phyloP scores from a whole-genome alignment of 2,113 vertebrate genomes.

The Sigmodon hispidus region DNA sequence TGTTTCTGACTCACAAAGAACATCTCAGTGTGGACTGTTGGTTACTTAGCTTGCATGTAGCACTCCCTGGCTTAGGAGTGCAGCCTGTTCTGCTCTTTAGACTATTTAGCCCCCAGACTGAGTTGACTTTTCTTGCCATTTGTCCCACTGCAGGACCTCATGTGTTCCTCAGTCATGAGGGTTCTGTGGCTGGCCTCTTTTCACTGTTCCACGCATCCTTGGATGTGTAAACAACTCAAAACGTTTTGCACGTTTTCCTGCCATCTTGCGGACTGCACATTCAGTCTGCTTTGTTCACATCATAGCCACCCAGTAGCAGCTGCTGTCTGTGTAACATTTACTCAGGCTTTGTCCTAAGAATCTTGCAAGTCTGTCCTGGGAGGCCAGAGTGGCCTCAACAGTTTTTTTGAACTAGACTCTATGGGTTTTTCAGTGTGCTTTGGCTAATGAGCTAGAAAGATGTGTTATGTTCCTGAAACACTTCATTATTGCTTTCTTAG shows the following conservation, averaged over 20 bases:
- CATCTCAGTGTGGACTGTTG: neutral
- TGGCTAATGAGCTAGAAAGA: neutral
- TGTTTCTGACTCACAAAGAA: neutral
- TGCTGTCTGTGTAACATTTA: neutral
- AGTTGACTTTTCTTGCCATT: neutral
- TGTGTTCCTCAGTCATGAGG: neutral
- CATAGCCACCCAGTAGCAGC: neutral
- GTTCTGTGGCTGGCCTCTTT: slow-evolving; percentile 1
- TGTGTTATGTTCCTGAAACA: neutral
- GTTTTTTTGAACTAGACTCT: neutral
- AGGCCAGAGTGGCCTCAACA: neutral
- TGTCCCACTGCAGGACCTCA: neutral
- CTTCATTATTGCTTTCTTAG: neutral
- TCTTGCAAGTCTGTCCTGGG: slow-evolving; percentile 2
- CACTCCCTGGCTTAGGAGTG: neutral
- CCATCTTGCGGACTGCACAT: neutral
- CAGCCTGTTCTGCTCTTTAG: neutral
- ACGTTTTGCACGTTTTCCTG: slow-evolving; percentile 1
- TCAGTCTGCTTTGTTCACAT: neutral
- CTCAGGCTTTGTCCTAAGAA: slow-evolving; percentile 9
- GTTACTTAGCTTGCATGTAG: neutral
- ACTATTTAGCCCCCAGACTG: neutral
- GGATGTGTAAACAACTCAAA: neutral
- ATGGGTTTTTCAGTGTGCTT: neutral
- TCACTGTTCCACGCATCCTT: neutral